Conservation (phyloP, 1,140 invertebrate species). For the Lucilia sericata region DNA sequence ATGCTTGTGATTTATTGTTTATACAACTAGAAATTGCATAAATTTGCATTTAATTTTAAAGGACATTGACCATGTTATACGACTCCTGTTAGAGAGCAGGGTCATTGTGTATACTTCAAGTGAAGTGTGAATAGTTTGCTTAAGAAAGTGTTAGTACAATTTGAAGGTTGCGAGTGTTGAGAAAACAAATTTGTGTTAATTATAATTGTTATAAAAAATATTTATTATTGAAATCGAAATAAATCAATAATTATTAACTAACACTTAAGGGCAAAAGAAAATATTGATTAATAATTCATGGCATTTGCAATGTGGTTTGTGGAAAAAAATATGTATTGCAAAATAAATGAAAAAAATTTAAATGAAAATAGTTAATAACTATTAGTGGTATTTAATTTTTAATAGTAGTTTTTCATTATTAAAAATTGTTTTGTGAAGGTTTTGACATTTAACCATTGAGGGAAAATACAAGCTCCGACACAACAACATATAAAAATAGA, state of each 20-base stretch:
- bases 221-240: no score
- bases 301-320: not conserved
- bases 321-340: not conserved
- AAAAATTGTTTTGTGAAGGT: no score
- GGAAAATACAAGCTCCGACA: no score
- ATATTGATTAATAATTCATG: no score
- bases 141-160: not conserved
- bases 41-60: constrained; percentile 28
- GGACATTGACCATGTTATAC: constrained; percentile 30
- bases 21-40: not conserved
- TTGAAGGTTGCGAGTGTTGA: not conserved
- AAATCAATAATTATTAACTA: no score
- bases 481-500: no score
- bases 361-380: no score
- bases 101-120: constrained; percentile 14
- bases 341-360: no score
- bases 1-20: not conserved
- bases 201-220: not conserved
- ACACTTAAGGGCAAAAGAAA: no score
- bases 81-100: not conserved
- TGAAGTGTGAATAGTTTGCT: not conserved
- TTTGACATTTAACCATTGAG: no score
- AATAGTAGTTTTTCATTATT: no score
- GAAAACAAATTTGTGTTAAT: not conserved
- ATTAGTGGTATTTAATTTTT: no score